Percentiles rank a stretch among this genome's conserved stretches.
Conservation (phyloP, 2,888 invertebrate species). For the Hofmannophila pseudospretella region DNA sequence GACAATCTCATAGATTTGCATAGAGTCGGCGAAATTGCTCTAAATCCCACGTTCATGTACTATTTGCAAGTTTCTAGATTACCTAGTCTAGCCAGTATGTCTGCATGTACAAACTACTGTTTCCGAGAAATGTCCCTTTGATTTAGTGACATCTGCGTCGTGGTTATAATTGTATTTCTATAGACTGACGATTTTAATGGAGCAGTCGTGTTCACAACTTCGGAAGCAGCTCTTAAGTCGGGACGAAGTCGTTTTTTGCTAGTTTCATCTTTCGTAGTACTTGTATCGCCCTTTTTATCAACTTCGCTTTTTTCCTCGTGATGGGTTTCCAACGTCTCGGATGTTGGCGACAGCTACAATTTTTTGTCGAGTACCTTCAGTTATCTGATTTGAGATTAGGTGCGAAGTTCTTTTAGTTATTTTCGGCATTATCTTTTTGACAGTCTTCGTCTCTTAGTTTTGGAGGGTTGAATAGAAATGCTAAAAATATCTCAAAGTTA, state of each 20-base stretch:
- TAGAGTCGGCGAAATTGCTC: conserved; percentile 9
- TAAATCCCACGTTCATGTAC: conserved; percentile 9
- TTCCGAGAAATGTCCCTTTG: conserved; percentile 1
- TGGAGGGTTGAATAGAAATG: not conserved
- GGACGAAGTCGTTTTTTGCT: conserved; percentile 51
- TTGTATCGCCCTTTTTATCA: conserved; percentile 42
- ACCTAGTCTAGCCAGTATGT: not conserved
- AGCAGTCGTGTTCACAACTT: conserved; percentile 59
- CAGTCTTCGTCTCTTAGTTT: not conserved
- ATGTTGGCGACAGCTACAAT: conserved; percentile 25
- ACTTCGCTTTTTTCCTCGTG: conserved; percentile 19
- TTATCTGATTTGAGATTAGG: conserved; percentile 64
- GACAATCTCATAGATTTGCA: conserved; percentile 2
- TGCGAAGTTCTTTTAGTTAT: conserved; percentile 40
- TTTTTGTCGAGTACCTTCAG: conserved; percentile 44
- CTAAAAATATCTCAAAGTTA: too few species aligned
- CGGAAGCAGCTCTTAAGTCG: conserved; percentile 51
- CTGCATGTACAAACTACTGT: not conserved
- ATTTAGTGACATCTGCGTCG: not conserved
- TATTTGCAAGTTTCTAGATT: not conserved
- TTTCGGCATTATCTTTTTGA: conserved; percentile 33
- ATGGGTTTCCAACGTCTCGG: conserved; percentile 25
- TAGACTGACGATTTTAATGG: conserved; percentile 18
- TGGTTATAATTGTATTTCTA: not conserved
- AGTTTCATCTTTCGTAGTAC: conserved; percentile 20